Percentiles rank a stretch among this genome's conserved stretches.
Conservation (phyloP, 2,113 vertebrate genomes). For the Tympanuchus pallidicinctus region DNA sequence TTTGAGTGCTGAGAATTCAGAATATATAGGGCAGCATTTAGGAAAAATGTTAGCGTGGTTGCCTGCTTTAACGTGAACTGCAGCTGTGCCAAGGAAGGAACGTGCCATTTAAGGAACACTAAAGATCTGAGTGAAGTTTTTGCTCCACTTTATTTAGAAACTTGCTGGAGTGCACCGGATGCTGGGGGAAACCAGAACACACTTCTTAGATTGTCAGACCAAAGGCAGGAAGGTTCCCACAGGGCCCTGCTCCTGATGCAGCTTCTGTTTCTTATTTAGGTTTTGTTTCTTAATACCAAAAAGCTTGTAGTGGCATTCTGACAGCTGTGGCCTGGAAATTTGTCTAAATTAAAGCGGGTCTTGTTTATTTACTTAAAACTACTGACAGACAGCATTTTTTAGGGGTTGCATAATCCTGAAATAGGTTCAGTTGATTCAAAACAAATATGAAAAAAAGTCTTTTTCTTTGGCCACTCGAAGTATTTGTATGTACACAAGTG, state of each 20-base stretch:
- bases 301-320: constrained; percentile 2
- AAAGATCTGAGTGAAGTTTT: not conserved
- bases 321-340: constrained; percentile 19
- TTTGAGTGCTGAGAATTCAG: not conserved
- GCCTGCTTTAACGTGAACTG: constrained; percentile 37
- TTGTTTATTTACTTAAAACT: constrained; percentile 37
- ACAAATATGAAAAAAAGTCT: not conserved
- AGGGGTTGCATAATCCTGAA: not conserved
- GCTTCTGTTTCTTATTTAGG: constrained; percentile 46
- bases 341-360: constrained; percentile 42
- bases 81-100: not conserved
- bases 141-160: constrained; percentile 54
- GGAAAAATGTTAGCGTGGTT: not conserved
- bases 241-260: constrained; percentile 35
- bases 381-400: not conserved
- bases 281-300: constrained; percentile 23
- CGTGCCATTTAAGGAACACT: constrained; percentile 22
- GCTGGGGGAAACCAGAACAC: constrained; percentile 62
- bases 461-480: not conserved
- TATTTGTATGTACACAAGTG: not conserved
- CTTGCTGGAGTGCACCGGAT: constrained; percentile 48
- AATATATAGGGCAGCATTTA: constrained; percentile 21
- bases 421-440: not conserved
- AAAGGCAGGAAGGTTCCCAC: constrained; percentile 64
- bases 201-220: constrained; percentile 49